Percentiles rank a stretch among this genome's conserved stretches.
phyloP scores from a whole-genome alignment of 2,113 vertebrate species.

The Enhydra lutris region DNA sequence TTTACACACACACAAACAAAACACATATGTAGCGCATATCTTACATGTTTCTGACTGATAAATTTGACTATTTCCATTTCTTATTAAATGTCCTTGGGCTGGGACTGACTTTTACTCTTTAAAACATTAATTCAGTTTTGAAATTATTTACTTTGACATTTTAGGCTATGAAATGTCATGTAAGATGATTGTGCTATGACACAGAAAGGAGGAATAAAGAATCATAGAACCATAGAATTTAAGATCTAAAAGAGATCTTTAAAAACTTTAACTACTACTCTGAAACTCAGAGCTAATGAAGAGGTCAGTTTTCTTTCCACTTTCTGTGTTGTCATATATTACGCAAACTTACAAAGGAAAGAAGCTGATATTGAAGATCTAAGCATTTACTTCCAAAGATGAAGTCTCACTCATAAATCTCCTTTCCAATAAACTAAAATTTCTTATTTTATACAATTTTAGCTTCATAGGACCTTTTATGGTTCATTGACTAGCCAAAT shows the following conservation, averaged over 20 bases:
- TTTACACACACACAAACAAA: background rate
- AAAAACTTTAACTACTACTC: slow-evolving; percentile 45
- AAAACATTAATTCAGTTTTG: slow-evolving; percentile 32
- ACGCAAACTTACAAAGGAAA: background rate
- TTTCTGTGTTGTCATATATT: slow-evolving; percentile 7
- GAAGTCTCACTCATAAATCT: background rate
- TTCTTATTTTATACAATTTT: slow-evolving; percentile 47
- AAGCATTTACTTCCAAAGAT: slow-evolving; percentile 22
- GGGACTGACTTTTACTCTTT: slow-evolving; percentile 24
- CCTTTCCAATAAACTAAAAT: background rate
- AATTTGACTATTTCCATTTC: slow-evolving; percentile 14
- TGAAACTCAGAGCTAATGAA: slow-evolving; percentile 2
- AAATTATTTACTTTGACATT: slow-evolving; percentile 58
- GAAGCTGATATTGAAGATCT: background rate
- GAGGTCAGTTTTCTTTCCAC: background rate
- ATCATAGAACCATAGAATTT: slow-evolving; percentile 6
- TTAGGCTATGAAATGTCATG: slow-evolving; percentile 58
- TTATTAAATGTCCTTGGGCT: slow-evolving; percentile 38
- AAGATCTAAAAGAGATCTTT: slow-evolving; percentile 27
- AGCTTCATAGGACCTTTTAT: slow-evolving; percentile 40
- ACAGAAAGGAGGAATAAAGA: slow-evolving; percentile 6
- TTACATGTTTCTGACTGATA: slow-evolving; percentile 15
- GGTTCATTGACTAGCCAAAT: slow-evolving; percentile 2
- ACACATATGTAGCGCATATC: background rate
- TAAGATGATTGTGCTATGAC: slow-evolving; percentile 25